Base-by-base conservation (phyloP, 2,888 invertebrate species). In the Cotesia congregata region DNA sequence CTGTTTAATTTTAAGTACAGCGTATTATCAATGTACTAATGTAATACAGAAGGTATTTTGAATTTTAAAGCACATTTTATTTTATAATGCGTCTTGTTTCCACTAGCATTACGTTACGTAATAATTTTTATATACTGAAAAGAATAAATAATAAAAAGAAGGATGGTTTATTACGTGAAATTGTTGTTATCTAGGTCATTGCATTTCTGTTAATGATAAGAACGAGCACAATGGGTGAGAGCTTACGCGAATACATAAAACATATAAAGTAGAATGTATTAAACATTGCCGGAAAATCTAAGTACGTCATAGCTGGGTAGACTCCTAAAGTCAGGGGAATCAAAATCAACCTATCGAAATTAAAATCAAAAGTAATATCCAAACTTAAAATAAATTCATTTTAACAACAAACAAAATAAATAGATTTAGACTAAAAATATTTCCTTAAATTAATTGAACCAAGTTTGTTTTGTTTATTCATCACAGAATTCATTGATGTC, bases 161-260 rank as follows among this genome's bases (percentile, higher is more conserved):
- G 12, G 6, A 15, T 38, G 30, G 61, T 39, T 30, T 65, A 71
- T 39, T 15, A 30, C 15, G 59, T 70, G 60, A 71, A 61, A 71
- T 71, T 75, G 70, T 65, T 50, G 50, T 12, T 50, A 73, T 78
- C 72, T 78, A 69, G 80, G 78, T 80, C 80, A 77, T 77, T 75
- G 76, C 75, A 68, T 79, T 78, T 73, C 76, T 72, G 67, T 72
- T 72, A 69, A 30, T 72, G 68, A 80, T 74, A 74, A 77, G 75
- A 80, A 74, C 73, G 75, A 74, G 68, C 75, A 62, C 78, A 20
- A 71, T 71, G 38, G 74, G 67, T 65, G 75, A 77, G 72, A 59
- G 75, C 73, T 62, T 73, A 74, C 68, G 70, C 64, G 67, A 62
- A 41, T 39, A 61, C 41, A 71, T 30, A 61, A 7, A 62, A 61